Evolutionary conservation across 1,140 invertebrate species (phyloP), one percentile per base, ranked within the genome.

Genomic region (Euura lappo): DNA sequence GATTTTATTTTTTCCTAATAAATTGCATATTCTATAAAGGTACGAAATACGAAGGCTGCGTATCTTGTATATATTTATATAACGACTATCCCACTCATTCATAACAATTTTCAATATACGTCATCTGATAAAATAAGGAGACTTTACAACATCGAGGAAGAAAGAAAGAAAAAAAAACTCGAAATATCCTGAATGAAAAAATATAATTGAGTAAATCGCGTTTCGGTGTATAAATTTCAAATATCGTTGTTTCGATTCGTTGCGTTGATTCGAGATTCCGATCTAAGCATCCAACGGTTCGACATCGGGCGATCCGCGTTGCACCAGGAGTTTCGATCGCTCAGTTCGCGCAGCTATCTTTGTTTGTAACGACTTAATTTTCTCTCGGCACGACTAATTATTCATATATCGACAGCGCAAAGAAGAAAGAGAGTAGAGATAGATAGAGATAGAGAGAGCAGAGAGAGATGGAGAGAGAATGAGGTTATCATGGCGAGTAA

Each of bases 291-390:
- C 90, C 75, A 93, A 88, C 74, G 92, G 90, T 77, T 94, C 93
- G 76, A 91, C 89, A 85, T 95, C 94, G 74, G 95, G 95, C 77
- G 90, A 92, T 85, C 95, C 95, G 82, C 94, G 93, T 87, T 96
- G 94, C 83, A 94, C 90, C 80, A 97, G 89, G 72, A 96, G 88
- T 88, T 96, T 97, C 79, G 96, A 94, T 81, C 95, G 93, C 88
- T 97, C 95, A 84, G 93, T 93, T 77, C 94, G 93, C 86, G 94
- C 93, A 80, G 93, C 91, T 80, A 97, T 94, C 91, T 96, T 96
- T 90, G 92, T 94, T 87, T 97, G 95, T 81, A 97, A 91, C 79
- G 91, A 91, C 86, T 94, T 94, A 77, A 96, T 93, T 88, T 91
- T 92, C 87, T 97, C 95, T 84, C 93, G 93, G 91, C 91, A 95